phyloP scores from a whole-genome alignment of 2,888 invertebrate genomes.

The Calameuta idolon region DNA sequence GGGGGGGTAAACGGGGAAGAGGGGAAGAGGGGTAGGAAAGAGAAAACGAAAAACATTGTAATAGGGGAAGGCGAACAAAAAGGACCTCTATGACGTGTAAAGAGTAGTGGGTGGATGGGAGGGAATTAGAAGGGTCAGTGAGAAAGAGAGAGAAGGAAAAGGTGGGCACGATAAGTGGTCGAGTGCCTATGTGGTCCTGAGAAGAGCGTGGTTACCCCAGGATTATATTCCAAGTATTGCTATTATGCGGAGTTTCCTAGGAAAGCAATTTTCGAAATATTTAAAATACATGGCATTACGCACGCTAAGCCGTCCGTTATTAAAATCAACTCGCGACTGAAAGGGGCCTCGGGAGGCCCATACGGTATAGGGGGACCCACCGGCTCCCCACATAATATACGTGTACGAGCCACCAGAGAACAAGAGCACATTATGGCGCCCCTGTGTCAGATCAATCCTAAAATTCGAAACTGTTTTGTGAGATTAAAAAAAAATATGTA shows the following conservation, averaged over 20 bases:
- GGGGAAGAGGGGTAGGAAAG: constrained; percentile 16
- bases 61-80: too few species aligned
- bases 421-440: too few species aligned
- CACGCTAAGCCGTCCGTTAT: constrained; percentile 41
- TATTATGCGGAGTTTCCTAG: constrained; percentile 61
- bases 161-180: constrained; percentile 42
- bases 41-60: background rate
- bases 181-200: constrained; percentile 50
- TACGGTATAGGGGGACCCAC: too few species aligned
- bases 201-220: constrained; percentile 38
- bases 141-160: constrained; percentile 23
- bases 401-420: too few species aligned
- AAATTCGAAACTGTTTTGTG: too few species aligned
- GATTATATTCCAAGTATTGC: constrained; percentile 65
- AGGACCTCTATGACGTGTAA: too few species aligned
- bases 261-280: constrained; percentile 66
- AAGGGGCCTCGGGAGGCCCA: background rate
- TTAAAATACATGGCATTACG: constrained; percentile 63
- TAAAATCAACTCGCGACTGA: constrained; percentile 41
- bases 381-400: too few species aligned
- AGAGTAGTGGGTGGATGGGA: too few species aligned
- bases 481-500: too few species aligned
- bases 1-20: constrained; percentile 16
- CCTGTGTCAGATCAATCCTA: too few species aligned
- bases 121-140: background rate